These are phyloP conservation scores for Noctuana brunneofusca DNA, from an alignment of 2,888 invertebrate species.

Conservation along the genomic window DNA sequence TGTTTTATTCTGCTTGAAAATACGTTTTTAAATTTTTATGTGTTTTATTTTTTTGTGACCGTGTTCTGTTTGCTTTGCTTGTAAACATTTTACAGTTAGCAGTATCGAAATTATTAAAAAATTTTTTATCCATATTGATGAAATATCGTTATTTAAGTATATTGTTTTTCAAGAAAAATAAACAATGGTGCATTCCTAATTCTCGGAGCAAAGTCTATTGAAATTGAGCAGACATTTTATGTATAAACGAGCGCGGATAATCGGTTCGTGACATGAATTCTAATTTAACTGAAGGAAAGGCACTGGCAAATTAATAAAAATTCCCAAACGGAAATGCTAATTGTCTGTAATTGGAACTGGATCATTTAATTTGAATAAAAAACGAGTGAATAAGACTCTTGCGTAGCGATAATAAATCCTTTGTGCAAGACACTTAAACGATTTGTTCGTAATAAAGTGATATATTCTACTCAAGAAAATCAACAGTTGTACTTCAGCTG, in stretches of 20 bases:
- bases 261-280: slow-evolving; percentile 29
- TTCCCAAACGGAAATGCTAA: slow-evolving; percentile 3
- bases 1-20: slow-evolving; percentile 46
- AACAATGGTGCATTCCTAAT: slow-evolving; percentile 18
- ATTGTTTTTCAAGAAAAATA: not conserved
- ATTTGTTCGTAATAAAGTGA: too few species aligned
- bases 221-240: slow-evolving; percentile 35
- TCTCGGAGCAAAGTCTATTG: slow-evolving; percentile 27
- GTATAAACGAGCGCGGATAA: slow-evolving; percentile 24
- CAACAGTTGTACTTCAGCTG: too few species aligned
- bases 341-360: slow-evolving; percentile 18
- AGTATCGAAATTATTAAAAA: too few species aligned
- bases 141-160: too few species aligned
- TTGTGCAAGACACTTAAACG: not conserved
- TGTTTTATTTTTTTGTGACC: slow-evolving; percentile 48
- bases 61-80: slow-evolving; percentile 44
- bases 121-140: too few species aligned
- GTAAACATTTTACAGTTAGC: slow-evolving; percentile 26
- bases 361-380: slow-evolving; percentile 2
- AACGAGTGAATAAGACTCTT: not conserved
- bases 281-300: not conserved
- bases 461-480: too few species aligned
- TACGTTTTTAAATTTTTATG: slow-evolving; percentile 41
- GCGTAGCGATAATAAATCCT: not conserved
- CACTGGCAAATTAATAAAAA: slow-evolving; percentile 26